Evolutionary conservation across 2,113 vertebrate genomes (phyloP), one percentile per base, ranked within the genome.

Genomic region (Helogale parvula): DNA sequence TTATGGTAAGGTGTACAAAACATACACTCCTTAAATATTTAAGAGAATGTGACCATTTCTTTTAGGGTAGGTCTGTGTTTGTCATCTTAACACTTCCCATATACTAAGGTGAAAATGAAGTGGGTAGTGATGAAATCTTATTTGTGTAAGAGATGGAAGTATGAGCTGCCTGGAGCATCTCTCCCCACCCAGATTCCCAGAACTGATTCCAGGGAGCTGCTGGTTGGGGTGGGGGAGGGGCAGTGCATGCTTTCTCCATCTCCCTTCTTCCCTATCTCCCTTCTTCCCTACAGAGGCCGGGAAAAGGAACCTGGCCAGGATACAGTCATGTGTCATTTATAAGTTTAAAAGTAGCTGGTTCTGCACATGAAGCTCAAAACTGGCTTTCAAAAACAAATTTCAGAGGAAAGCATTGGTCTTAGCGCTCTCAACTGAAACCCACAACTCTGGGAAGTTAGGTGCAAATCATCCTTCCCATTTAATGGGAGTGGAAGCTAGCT

Each of bases 31-130:
- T 88, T 63, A 89, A 96, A 92, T 93, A 93, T 77, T 69, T 84
- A 87, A 57, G 29, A 88, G 35, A 65, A 95, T 31, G 33, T 77
- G 50, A 86, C 65, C 7, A 27, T 94, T 89, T 96, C 45, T 95
- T 95, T 91, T 52, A 85, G 71, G 21, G 17, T 86, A 41, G 25
- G 3, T 66, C 10, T 96, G 38, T 88, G n/a, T 16, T 60, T 21
- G 60, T 90, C 38, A 19, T 92, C 33, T 80, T 87, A 72, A 96
- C 38, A 66, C 11, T 76, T 92, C 23, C 25, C 47, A 57, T 60
- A 29, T 16, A 38, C 50, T 52, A 68, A 87, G 54, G 95, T 69
- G 72, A 76, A 84, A 77, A 57, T 41, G 33, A 92, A 76, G 12
- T 25, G 7, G 17, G 47, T 35, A 23, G 29, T 90, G 83, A 60